phyloP scores from a whole-genome alignment of 2,113 vertebrate genomes.

The Meles meles region DNA sequence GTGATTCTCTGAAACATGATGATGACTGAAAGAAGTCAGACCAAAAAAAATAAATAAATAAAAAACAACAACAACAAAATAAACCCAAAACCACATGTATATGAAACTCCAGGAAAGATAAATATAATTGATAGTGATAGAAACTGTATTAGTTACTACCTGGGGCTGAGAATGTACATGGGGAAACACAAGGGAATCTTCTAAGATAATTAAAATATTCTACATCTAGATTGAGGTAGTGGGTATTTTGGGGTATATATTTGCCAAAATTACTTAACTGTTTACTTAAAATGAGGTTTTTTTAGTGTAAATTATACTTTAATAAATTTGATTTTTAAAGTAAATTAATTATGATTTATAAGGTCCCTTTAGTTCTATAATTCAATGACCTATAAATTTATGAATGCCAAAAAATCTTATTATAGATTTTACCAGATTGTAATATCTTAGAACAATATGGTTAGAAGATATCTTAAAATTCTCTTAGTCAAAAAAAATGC shows the following conservation, averaged over 20 bases:
- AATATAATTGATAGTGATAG: neutral
- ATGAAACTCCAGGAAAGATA: neutral
- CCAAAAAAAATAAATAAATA: neutral
- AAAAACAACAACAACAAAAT: neutral
- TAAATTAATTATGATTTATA: neutral
- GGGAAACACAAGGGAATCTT: neutral
- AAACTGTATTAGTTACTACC: neutral
- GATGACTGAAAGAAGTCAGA: neutral
- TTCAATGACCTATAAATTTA: neutral
- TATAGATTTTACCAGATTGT: neutral
- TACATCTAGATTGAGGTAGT: neutral
- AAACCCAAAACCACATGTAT: neutral
- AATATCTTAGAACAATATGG: neutral
- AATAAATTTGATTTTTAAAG: neutral
- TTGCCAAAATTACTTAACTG: neutral
- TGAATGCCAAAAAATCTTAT: neutral
- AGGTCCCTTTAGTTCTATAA: neutral
- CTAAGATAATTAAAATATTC: neutral
- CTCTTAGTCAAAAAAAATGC: neutral
- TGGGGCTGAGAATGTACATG: neutral
- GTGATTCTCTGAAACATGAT: neutral
- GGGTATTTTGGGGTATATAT: neutral
- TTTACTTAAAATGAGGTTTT: neutral
- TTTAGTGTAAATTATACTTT: conserved; percentile 19
- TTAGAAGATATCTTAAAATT: neutral